A percentile compares a stretch with the other conserved stretches of the same genome.
These are phyloP conservation scores for Pteronotus mesoamericanus DNA, from an alignment of 2,797 vertebrate genomes.

Conservation along the genomic window DNA sequence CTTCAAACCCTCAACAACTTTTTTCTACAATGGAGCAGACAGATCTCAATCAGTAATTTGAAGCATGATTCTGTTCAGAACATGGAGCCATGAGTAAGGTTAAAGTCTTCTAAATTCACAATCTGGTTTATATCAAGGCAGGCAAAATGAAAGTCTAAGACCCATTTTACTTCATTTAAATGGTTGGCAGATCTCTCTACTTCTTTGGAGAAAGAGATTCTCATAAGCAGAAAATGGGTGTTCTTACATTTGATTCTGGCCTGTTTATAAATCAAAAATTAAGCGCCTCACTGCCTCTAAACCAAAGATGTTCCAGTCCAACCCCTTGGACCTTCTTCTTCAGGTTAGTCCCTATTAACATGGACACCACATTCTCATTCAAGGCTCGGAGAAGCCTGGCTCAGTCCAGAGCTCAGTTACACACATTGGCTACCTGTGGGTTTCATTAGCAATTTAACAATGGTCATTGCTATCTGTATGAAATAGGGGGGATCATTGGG, in stretches of 20 bases:
- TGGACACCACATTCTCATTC: not conserved
- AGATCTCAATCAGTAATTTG: not conserved
- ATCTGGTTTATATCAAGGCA: not conserved
- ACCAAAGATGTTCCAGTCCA: not conserved
- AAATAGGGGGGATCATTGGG: not conserved
- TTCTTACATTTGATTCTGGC: not conserved
- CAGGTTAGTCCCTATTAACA: not conserved
- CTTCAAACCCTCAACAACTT: not conserved
- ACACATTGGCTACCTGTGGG: not conserved
- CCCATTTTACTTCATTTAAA: slow-evolving; percentile 38
- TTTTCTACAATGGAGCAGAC: not conserved
- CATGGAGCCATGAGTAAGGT: not conserved
- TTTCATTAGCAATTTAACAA: not conserved
- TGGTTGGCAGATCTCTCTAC: not conserved
- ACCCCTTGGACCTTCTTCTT: not conserved
- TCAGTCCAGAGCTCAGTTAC: not conserved
- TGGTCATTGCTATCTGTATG: not conserved
- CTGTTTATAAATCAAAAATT: slow-evolving; percentile 12
- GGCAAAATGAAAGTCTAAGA: not conserved
- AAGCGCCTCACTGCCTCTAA: not conserved
- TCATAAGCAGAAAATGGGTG: not conserved
- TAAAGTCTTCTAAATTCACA: slow-evolving; percentile 2
- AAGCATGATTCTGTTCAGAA: not conserved
- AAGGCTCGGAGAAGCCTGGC: not conserved
- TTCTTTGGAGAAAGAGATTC: slow-evolving; percentile 9